Evolutionary conservation across 2,113 vertebrate species (phyloP).

Genomic region (Seriola rivoliana): DNA sequence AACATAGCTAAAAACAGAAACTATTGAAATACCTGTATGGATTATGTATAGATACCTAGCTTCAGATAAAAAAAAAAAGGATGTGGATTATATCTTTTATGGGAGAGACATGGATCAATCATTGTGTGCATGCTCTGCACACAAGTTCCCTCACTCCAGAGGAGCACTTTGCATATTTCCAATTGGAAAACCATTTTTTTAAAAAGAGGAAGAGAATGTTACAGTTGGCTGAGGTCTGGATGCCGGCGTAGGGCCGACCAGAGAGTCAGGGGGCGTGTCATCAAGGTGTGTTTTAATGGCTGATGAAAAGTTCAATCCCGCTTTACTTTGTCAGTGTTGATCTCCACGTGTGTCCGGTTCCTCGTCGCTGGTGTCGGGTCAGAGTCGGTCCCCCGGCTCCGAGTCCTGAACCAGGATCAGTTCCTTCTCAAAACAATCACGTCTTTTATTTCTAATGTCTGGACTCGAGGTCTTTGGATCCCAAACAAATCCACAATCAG

Average conservation of each 20-base stretch:
- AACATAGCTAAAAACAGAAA: slow-evolving; percentile 74
- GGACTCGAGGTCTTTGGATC: too few relatives aligned
- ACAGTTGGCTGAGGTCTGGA: slow-evolving; percentile 66
- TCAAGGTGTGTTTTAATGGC: slow-evolving; percentile 24
- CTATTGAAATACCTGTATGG: slow-evolving; percentile 82
- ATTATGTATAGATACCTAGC: slow-evolving; percentile 82
- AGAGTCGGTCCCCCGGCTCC: background rate
- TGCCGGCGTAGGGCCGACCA: slow-evolving; percentile 33
- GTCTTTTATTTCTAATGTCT: too few relatives aligned
- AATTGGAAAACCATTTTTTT: slow-evolving; percentile 63
- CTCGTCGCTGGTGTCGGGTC: background rate
- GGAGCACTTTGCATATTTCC: slow-evolving; percentile 85
- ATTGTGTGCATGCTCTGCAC: slow-evolving; percentile 78
- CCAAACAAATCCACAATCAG: too few relatives aligned
- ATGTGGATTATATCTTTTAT: slow-evolving; percentile 82
- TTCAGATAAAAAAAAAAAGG: slow-evolving; percentile 74
- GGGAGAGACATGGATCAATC: slow-evolving; percentile 86
- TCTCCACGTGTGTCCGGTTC: slow-evolving; percentile 27
- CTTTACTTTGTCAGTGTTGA: slow-evolving; percentile 24
- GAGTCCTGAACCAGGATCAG: too few relatives aligned
- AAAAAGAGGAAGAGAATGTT: slow-evolving; percentile 69
- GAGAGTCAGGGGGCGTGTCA: slow-evolving; percentile 17
- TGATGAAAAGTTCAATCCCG: slow-evolving; percentile 13
- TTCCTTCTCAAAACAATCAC: too few relatives aligned
- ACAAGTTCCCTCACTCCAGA: slow-evolving; percentile 80